Percentiles rank a stretch among this genome's conserved stretches.
Evolutionary conservation across 2,797 vertebrate species (phyloP).

Genomic region (Rhynchotus rufescens): DNA sequence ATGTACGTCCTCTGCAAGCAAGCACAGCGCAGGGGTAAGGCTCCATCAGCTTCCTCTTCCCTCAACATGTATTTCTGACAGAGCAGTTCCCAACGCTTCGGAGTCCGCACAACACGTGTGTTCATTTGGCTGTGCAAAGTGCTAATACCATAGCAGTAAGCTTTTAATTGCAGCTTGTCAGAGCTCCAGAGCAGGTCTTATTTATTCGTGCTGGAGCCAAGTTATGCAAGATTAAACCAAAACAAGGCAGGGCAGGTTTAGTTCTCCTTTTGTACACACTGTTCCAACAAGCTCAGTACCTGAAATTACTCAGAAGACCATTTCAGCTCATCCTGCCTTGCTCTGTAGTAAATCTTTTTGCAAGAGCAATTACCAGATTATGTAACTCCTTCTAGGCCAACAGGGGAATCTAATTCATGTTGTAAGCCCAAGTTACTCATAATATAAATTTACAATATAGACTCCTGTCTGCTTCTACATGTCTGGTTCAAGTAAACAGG

Average conservation of each 20-base stretch:
- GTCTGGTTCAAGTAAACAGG: background rate
- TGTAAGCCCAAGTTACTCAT: background rate
- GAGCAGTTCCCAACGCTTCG: background rate
- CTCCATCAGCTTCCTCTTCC: background rate
- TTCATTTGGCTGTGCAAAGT: background rate
- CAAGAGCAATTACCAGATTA: background rate
- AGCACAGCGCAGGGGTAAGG: background rate
- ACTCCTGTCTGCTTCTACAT: background rate
- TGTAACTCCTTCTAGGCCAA: background rate
- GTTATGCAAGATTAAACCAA: slow-evolving; percentile 27
- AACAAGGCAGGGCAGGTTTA: background rate
- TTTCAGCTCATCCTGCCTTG: background rate
- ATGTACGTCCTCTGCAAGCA: slow-evolving; percentile 90
- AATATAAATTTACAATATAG: background rate
- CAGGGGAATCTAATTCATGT: background rate
- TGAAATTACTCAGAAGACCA: slow-evolving; percentile 9
- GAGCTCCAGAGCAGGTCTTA: background rate
- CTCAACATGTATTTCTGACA: background rate
- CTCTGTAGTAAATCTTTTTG: background rate
- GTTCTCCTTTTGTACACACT: background rate
- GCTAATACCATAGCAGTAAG: background rate
- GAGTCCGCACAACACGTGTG: background rate
- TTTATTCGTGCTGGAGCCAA: background rate
- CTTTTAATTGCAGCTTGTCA: background rate
- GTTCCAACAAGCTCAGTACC: background rate